Percentiles rank a stretch among this genome's conserved stretches.
Conservation (phyloP, 1,140 invertebrate genomes). For the Drosophila pallidifrons region DNA sequence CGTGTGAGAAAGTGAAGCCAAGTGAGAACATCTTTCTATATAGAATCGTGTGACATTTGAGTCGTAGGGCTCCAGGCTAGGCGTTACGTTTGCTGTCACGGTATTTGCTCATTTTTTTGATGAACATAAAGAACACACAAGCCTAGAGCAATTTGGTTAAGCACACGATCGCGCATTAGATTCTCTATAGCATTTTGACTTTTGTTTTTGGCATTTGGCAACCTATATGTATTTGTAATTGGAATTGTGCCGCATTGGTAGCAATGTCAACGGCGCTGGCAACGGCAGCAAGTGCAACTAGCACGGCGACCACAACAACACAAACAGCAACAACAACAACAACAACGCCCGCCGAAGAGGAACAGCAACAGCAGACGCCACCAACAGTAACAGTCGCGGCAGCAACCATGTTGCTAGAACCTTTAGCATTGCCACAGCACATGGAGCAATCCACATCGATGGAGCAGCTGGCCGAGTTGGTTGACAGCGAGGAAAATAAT, state of each 20-base stretch:
- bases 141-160: constrained; percentile 52
- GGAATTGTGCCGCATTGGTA: constrained; percentile 66
- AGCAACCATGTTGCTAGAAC: constrained; percentile 24
- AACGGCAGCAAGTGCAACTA: constrained; percentile 45
- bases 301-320: constrained; percentile 28
- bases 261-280: constrained; percentile 74
- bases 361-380: not conserved
- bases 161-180: constrained; percentile 48
- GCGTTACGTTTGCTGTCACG: constrained; percentile 68
- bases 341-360: constrained; percentile 3
- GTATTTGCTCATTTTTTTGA: constrained; percentile 64
- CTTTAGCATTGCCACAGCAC: constrained; percentile 18
- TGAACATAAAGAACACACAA: constrained; percentile 68
- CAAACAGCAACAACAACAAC: constrained; percentile 29
- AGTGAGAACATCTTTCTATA: not conserved
- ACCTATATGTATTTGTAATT: constrained; percentile 68
- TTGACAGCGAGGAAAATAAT: constrained; percentile 4
- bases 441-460: constrained; percentile 16
- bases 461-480: constrained; percentile 5
- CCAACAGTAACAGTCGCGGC: not conserved
- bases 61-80: constrained; percentile 17
- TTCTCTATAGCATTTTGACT: constrained; percentile 30
- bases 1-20: not conserved
- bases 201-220: constrained; percentile 54
- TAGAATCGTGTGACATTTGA: not conserved